Conservation (phyloP, 2,113 vertebrate genomes). For the Channa argus region DNA sequence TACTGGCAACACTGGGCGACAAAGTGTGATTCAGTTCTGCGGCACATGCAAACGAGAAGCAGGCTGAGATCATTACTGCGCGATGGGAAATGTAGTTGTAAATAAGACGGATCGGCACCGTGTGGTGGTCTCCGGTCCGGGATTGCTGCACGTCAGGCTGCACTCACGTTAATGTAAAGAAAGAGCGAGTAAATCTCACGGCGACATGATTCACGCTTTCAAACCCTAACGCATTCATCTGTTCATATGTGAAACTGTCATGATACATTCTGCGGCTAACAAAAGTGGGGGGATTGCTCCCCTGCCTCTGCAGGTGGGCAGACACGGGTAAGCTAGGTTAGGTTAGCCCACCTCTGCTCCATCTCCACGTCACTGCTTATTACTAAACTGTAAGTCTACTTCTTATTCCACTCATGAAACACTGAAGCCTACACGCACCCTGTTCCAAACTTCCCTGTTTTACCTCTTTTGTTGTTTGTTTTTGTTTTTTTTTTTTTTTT, state of each 20-base stretch:
- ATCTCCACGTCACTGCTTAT: not conserved
- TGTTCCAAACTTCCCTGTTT: not conserved
- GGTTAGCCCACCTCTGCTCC: not conserved
- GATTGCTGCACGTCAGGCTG: not conserved
- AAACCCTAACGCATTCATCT: not conserved
- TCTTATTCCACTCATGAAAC: slow-evolving; percentile 28
- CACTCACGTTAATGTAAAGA: not conserved
- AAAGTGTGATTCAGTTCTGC: slow-evolving; percentile 45
- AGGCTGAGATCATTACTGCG: slow-evolving; percentile 27
- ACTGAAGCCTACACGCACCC: not conserved
- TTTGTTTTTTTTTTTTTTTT: not conserved
- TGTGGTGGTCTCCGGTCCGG: not conserved
- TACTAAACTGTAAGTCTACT: slow-evolving; percentile 8
- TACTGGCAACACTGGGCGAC: slow-evolving; percentile 23
- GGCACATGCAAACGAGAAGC: slow-evolving; percentile 38
- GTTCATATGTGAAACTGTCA: not conserved
- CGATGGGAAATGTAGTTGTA: slow-evolving; percentile 13
- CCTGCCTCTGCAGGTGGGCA: slow-evolving; percentile 2
- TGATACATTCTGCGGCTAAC: not conserved
- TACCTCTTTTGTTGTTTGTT: not conserved
- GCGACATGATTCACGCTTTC: not conserved
- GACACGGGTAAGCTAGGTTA: slow-evolving; percentile 3
- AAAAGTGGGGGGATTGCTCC: too few relatives aligned
- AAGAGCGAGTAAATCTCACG: not conserved
- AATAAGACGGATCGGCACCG: slow-evolving; percentile 8